Evolutionary conservation across 2,113 vertebrate species (phyloP), one percentile per base, ranked within the genome.

Genomic region (Solenodon paradoxus): DNA sequence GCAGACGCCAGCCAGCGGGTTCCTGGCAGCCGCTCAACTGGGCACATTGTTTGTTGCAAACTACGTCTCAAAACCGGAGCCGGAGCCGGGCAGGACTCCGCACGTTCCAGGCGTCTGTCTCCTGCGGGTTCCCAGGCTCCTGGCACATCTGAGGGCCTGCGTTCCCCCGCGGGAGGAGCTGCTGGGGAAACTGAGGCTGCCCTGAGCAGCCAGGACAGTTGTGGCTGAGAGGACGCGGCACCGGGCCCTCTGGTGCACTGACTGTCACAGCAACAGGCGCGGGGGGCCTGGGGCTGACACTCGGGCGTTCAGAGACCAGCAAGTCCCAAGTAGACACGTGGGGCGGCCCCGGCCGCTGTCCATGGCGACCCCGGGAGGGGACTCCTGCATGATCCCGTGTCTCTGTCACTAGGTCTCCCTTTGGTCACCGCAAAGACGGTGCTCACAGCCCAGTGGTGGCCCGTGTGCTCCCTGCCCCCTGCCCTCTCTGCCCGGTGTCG

Each of bases 191-290:
- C 16, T 0, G 0, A 4, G 66, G 89, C 45, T 0, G 0, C 49
- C 45, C 30, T 3, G 11, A 26, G 42, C n/a, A 3, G 3, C 35
- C 0, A 0, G 5, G n/a, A n/a, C n/a, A n/a, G n/a, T n/a, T n/a
- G n/a, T n/a, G n/a, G 11, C 20, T 1, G 1, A 45, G 72, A 35
- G 42, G 17, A 1, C 0, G 0, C 0, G 0, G 3, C 0, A 0
- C 35, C 59, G 5, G n/a, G 51, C 45, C 49, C 1, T 51, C 3
- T 24, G 9, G 8, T 7, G 3, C 8, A 2, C n/a, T n/a, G n/a
- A n/a, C n/a, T n/a, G n/a, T n/a, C n/a, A n/a, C n/a, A n/a, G n/a
- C n/a, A n/a, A n/a, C n/a, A n/a, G n/a, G n/a, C n/a, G n/a, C n/a
- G n/a, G n/a, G n/a, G n/a, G n/a, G n/a, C n/a, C n/a, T n/a, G n/a